Base-by-base conservation (phyloP, 2,113 vertebrate species). In the Urocitellus parryii region DNA sequence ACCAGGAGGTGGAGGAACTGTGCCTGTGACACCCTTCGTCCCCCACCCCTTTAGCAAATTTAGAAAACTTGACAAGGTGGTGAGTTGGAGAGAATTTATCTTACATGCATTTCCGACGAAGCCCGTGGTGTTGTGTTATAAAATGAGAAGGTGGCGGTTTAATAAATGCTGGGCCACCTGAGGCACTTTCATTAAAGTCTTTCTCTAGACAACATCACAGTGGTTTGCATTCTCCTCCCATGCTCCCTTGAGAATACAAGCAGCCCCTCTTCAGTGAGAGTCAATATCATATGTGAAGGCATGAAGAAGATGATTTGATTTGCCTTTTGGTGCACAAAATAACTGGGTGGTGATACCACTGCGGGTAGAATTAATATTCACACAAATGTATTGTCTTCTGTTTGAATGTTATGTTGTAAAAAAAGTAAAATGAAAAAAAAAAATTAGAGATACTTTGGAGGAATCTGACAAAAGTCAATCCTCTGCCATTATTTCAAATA, bases 121-220 rank as follows among this genome's bases (percentile, higher is more conserved):
- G 99, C 97, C 97, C 45, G 82, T 63, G 67, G 89, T 97, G 96
- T 96, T 98, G 98, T 97, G 98, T 98, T 98, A 98, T 98, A 98
- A 98, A 98, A 98, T 82, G 88, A 96, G 98, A 98, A 98, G 98
- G 98, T 98, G 97, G 97, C 39, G 96, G 98, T 99, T 99, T 98
- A 98, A 98, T 98, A 98, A 98, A 98, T 98, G 98, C 98, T 97
- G 93, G 96, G 98, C 98, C 99, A 99, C 99, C 99, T 99, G 99
- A 99, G 99, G 99, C 99, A 98, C 98, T 99, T 99, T 99, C 99
- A 99, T 99, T 99, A 99, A 98, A 98, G 98, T 98, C 97, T 98
- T 98, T 98, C 98, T 98, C 97, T 97, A 98, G 98, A 98, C 98
- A 98, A 98, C 98, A 98, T 98, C 98, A 97, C 96, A 96, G 97